Evolutionary conservation across 1,140 invertebrate species (phyloP), one percentile per base, ranked within the genome.

Genomic region (Brachionus manjavacas): DNA sequence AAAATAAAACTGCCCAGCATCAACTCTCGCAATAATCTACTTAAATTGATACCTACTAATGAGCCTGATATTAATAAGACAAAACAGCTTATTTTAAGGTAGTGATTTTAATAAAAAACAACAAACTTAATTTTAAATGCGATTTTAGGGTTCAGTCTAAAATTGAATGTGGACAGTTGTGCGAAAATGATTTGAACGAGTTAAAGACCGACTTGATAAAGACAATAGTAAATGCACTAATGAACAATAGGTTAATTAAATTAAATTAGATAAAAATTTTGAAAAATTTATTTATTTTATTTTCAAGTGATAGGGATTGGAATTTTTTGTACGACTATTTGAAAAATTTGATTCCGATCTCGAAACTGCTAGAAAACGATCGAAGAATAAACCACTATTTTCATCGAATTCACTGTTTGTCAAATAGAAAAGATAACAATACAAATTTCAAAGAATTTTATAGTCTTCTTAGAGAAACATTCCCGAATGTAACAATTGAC

Each of bases 231-330:
- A 76, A 76, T 76, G 25, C 72, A 4, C 25, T 76, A 25, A 76
- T 76, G 72, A 76, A 31, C 16, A 76, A 76, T 76, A 41, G 39
- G 70, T 74, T 35, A 8, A 31, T 35, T 35, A 35, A 35, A 35
- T 46, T 46, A 12, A 46, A 46, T 46, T 12, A 14, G 14, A 46
- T 14, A 14, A 46, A 46, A 11, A 23, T 3, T 14, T 74, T 16
- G 0, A 11, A n/a, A 16, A 41, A 41, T 74, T 16, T 9, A 16
- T 20, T 43, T 20, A 74, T 41, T 74, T 74, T 23, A 23, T 41
- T 74, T 74, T 23, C 8, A 60, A 76, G 72, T 23, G 72, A 76
- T 49, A 49, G 49, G 52, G 72, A 76, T 76, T 76, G 72, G 72
- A 23, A 25, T 46, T 76, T 11, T 76, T 14, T 76, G 25, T 12